These are phyloP conservation scores for Forbesichthys papilliferus DNA, from an alignment of 2,113 vertebrate genomes.

Conservation along the genomic window DNA sequence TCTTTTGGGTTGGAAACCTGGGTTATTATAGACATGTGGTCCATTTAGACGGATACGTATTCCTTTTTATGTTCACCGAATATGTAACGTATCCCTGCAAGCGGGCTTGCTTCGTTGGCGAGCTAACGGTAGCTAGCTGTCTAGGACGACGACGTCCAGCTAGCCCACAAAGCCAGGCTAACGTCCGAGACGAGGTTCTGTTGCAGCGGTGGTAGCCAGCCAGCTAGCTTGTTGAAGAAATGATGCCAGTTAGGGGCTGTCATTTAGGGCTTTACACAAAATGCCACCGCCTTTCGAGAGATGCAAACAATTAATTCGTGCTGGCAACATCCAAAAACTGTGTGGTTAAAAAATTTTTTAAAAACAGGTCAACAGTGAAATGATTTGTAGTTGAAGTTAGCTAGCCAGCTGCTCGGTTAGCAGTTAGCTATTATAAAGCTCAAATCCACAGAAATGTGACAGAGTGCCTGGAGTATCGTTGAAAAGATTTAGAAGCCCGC, in stretches of 20 bases:
- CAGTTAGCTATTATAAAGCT: slow-evolving; percentile 47
- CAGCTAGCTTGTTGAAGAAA: slow-evolving; percentile 59
- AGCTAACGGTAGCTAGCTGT: slow-evolving; percentile 52
- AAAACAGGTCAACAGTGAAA: slow-evolving; percentile 7
- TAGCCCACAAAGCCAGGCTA: slow-evolving; percentile 58
- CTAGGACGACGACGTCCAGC: slow-evolving; percentile 46
- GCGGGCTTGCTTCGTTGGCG: slow-evolving; percentile 51
- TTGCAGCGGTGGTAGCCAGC: slow-evolving; percentile 55
- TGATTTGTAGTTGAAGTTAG: slow-evolving; percentile 58
- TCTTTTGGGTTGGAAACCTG: slow-evolving; percentile 98
- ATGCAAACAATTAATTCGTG: slow-evolving; percentile 16
- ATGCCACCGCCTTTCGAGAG: slow-evolving; percentile 28
- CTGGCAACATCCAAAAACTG: slow-evolving; percentile 2
- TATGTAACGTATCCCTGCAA: slow-evolving; percentile 29
- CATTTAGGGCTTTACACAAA: slow-evolving; percentile 61
- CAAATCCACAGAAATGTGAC: slow-evolving; percentile 45
- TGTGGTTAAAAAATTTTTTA: neutral
- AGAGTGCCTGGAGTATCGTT: slow-evolving; percentile 36
- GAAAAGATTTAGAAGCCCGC: slow-evolving; percentile 34
- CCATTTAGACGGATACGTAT: slow-evolving; percentile 86
- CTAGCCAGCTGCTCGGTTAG: slow-evolving; percentile 48
- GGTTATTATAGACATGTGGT: slow-evolving; percentile 98
- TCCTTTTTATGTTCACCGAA: slow-evolving; percentile 59
- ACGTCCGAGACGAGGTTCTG: slow-evolving; percentile 46
- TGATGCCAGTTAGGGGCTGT: slow-evolving; percentile 45